Base-by-base conservation (phyloP, 2,797 vertebrate genomes). In the Pelochelys cantorii region DNA sequence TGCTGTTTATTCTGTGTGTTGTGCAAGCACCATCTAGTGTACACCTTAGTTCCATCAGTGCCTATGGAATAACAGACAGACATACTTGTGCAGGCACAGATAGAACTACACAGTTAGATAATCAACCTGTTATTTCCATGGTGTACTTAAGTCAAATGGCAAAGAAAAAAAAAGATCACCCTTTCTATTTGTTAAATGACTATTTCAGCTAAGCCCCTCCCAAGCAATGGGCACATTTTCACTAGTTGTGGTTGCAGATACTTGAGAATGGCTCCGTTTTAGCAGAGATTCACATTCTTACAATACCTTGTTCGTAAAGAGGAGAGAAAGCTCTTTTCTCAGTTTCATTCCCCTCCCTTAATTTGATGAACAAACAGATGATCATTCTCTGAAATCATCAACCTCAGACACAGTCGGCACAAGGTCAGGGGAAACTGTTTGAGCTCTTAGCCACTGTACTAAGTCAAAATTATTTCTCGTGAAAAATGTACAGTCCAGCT, bases 1-100 rank as follows among this genome's bases (percentile, higher is more conserved):
- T 55, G 55, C 12, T 7, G 91, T 92, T 88, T 88, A 12, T 79
- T 93, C 85, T 90, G 74, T 84, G 89, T 5, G 94, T 96, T 96
- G 89, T 96, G 95, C 91, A 97, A 96, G 97, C 96, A 96, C 97
- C 97, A 97, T 93, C 97, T 97, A 97, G 97, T 95, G 97, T 97
- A 95, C 87, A 0, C 17, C 56, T 93, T 68, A 84, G 80, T 92
- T 9, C 34, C 85, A 53, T 79, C 92, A 88, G 22, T 34, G 1
- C 3, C 1, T 2, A 11, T 59, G 65, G 85, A 85, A 20, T 9
- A 65, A 22, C 0, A 0, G 37, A n/a, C 2, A 7, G 68, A 9
- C 6, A 82, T 20, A 15, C 42, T 29, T 77, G 52, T 52, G 22
- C 4, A 52, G 52, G 52, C 23, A 77, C 27, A 52, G 25, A 52